A percentile compares a stretch with the other conserved stretches of the same genome.
Conservation (phyloP, 2,888 invertebrate genomes). For the Geophilus truncorum region DNA sequence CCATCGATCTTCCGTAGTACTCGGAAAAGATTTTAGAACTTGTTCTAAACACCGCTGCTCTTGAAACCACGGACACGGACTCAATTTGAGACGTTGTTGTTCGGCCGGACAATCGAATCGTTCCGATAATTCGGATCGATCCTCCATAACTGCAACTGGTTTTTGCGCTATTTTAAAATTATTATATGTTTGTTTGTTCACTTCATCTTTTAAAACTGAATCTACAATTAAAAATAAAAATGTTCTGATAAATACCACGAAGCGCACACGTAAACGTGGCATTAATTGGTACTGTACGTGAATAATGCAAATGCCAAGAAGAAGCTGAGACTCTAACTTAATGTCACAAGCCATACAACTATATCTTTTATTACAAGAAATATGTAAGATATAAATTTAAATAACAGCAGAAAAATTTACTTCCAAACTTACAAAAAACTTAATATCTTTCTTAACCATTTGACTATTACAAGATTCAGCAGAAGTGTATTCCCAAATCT, state of each 20-base stretch:
- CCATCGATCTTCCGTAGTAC: conserved; percentile 86
- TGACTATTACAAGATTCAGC: background rate
- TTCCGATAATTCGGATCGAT: conserved; percentile 68
- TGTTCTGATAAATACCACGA: too few species aligned
- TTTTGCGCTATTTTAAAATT: conserved; percentile 79
- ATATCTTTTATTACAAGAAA: too few species aligned
- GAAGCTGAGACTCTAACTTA: too few species aligned
- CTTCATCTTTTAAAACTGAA: conserved; percentile 69
- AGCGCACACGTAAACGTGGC: too few species aligned
- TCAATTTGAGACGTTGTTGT: conserved; percentile 42
- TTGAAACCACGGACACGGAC: conserved; percentile 85
- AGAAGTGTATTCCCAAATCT: background rate
- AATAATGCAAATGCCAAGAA: too few species aligned
- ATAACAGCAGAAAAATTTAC: too few species aligned
- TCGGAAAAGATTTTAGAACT: conserved; percentile 90
- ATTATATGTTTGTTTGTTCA: conserved; percentile 85
- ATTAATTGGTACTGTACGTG: too few species aligned
- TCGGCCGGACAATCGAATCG: conserved; percentile 54
- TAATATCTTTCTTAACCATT: background rate
- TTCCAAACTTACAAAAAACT: background rate
- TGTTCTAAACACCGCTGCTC: conserved; percentile 94
- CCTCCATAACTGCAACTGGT: conserved; percentile 51
- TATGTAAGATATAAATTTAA: too few species aligned
- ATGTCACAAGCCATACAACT: too few species aligned
- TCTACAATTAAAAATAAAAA: too few species aligned